Conservation (phyloP, 2,797 vertebrate species). For the Alosa sapidissima region DNA sequence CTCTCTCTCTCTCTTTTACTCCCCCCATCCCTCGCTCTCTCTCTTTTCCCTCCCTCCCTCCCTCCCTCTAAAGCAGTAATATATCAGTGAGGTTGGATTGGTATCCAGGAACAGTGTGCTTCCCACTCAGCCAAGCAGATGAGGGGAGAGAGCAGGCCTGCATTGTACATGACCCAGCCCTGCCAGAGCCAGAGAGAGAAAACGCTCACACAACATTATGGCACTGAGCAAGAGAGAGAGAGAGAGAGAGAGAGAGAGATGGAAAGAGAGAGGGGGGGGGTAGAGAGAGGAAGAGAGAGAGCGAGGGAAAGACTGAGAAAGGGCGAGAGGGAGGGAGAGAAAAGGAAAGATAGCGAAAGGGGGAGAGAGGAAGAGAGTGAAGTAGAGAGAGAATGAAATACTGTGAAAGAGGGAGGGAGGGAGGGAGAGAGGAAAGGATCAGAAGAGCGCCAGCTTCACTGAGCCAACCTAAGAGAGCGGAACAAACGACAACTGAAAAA, state of each 20-base stretch:
- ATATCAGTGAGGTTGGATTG: background rate
- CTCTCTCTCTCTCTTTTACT: background rate
- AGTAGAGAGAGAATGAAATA: background rate
- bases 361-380: background rate
- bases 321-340: background rate
- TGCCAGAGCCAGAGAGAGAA: background rate
- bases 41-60: background rate
- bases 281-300: background rate
- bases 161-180: background rate
- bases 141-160: background rate
- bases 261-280: background rate
- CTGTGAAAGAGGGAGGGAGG: constrained; percentile 4
- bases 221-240: constrained; percentile 22
- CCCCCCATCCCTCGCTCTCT: background rate
- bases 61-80: background rate
- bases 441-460: constrained; percentile 14
- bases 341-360: background rate
- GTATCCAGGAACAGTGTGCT: constrained; percentile 3
- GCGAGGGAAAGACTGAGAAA: background rate
- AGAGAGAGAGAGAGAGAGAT: constrained; percentile 10
- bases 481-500: constrained; percentile 26
- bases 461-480: constrained; percentile 13
- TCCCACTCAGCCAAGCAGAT: constrained; percentile 6
- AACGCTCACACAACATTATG: constrained; percentile 19
- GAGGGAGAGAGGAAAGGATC: constrained; percentile 1